Evolutionary conservation across 2,888 invertebrate genomes (phyloP), one percentile per base, ranked within the genome.

Genomic region (Taphrorychus bicolor): DNA sequence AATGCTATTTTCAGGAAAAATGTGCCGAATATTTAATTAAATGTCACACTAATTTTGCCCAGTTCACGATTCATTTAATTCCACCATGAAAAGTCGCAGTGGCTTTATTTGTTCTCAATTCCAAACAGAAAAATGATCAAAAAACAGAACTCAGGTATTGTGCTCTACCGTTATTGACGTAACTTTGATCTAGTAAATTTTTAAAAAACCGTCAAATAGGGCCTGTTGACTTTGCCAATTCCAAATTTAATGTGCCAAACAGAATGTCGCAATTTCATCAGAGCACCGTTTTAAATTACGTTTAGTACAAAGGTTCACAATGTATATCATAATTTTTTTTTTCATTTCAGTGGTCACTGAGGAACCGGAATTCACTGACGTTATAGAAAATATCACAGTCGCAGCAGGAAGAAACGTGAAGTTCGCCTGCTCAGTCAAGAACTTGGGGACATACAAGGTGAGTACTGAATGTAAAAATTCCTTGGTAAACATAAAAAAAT

Each of bases 381-480:
- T 91, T 77, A 95, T 95, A 78, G 92, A 93, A 81, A 95, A 95
- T 84, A 91, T 93, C 76, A 95, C 95, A 59, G 93, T 94, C 73
- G 92, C 95, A 69, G 93, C 94, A 69, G 95, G 95, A 72, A 88
- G 95, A 74, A 93, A 90, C 82, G 93, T 95, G 76, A 93, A 92
- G 79, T 88, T 95, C 76, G 92, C 94, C 61, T 95, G 95, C 83
- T 92, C 93, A 40, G 95, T 95, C 76, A 94, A 94, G 83, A 93
- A 95, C 83, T 88, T 95, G 69, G 95, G 94, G 75, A 89, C 91
- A 48, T 95, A 93, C 82, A 95, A 95, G 91, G 95, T 95, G 85
- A 84, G 87, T 79, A 73, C n/a, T 54, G n/a, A n/a, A n/a, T n/a
- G n/a, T n/a, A n/a, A n/a, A n/a, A 14, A 32, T 32, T 32, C 32